Conservation (phyloP, 2,888 invertebrate genomes). For the Drosophila testacea region DNA sequence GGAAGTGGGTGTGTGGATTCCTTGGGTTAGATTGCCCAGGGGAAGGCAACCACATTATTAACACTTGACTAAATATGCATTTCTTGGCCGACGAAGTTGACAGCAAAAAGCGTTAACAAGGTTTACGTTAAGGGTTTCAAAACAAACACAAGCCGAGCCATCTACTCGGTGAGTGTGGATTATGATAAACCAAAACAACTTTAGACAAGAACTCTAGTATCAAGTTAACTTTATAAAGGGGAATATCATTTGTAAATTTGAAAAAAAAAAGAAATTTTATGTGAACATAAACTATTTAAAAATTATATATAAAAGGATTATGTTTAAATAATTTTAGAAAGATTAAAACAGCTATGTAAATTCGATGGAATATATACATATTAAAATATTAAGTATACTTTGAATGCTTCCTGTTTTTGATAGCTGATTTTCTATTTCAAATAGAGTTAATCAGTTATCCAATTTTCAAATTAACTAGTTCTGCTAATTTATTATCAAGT, state of each 20-base stretch:
- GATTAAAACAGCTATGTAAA: not conserved
- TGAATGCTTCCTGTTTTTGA: not conserved
- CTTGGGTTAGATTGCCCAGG: conserved; percentile 45
- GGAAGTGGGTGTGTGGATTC: not conserved
- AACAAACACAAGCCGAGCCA: conserved; percentile 28
- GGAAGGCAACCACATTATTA: conserved; percentile 83
- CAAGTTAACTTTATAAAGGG: not conserved
- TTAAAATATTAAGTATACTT: not conserved
- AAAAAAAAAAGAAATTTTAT: not conserved
- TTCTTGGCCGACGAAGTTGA: conserved; percentile 75
- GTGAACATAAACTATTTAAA: not conserved
- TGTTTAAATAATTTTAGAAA: not conserved
- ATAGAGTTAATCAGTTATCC: no score
- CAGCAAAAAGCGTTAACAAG: conserved; percentile 72
- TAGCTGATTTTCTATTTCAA: no score
- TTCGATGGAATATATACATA: no score
- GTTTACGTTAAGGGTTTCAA: conserved; percentile 50
- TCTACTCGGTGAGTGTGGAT: conserved; percentile 7
- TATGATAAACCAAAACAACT: not conserved
- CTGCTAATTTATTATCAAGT: no score
- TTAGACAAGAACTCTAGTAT: not conserved
- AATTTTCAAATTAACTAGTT: no score
- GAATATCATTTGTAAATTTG: not conserved
- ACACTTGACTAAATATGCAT: conserved; percentile 85
- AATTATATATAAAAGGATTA: not conserved